Base-by-base conservation (phyloP, 1,140 invertebrate genomes). In the Penaeus vannamei region DNA sequence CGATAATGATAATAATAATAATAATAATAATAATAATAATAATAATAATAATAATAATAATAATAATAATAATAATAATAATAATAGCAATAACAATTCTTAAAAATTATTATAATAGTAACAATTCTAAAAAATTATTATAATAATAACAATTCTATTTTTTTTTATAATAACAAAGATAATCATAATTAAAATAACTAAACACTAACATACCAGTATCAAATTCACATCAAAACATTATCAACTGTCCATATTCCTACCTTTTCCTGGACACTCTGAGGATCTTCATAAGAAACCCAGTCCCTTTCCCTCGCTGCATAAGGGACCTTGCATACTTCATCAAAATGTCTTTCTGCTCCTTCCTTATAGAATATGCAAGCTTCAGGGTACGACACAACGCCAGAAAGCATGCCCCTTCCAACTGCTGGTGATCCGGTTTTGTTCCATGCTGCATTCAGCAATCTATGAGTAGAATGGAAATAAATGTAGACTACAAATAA, bases 241-340 rank as follows among this genome's bases (percentile, higher is more conserved):
- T 53, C 10, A 8, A 8, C 12, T 53, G 12, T 17, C 12, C 53
- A 53, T 53, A 53, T 53, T 53, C 53, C 92, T 93, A 95, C 95
- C 93, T 98, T 98, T 91, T 95, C 95, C 84, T 92, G 93, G 0
- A 97, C 93, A 93, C 97, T 98, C 61, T 94, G 92, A 8, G 94
- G 93, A 92, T 97, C 95, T 90, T 99, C 98, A 92, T 96, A 99
- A 0, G 97, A 97, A 77, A 98, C 95, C 98, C 98, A 99, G 92
- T 98, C 96, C 10, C 94, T 93, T 61, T 94, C 93, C 79, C 94
- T 94, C 85, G 95, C 96, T 8, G 96, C 94, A 93, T 97, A 99
- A 3, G 97, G 97, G 26, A 97, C 97, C 90, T 94, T 94, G 32
- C 95, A 95, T 36, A 96, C 94, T 17, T 94, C 92, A 91, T 97